Evolutionary conservation across 2,888 invertebrate genomes (phyloP).

Genomic region (Galerucella pusilla): DNA sequence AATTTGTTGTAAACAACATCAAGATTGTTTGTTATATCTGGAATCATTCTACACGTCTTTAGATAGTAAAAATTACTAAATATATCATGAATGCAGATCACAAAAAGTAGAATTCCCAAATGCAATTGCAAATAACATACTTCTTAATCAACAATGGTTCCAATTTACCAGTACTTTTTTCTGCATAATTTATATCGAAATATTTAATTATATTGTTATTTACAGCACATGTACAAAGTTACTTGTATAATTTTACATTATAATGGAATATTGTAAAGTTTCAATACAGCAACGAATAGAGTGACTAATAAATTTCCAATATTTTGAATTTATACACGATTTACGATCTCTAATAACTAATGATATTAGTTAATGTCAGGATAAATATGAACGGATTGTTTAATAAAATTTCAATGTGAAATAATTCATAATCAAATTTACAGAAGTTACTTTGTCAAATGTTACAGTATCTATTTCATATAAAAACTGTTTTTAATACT

Average conservation of each 20-base stretch:
- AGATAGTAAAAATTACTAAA: too few species aligned
- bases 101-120: too few species aligned
- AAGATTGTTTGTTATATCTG: too few species aligned
- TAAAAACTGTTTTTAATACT: too few species aligned
- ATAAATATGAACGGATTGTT: not conserved
- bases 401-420: not conserved
- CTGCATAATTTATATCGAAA: not conserved
- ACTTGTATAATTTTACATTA: not conserved
- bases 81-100: too few species aligned
- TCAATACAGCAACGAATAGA: too few species aligned
- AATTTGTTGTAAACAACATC: not conserved
- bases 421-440: not conserved
- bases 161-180: not conserved
- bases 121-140: too few species aligned
- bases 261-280: not conserved
- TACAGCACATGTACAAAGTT: not conserved
- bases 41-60: too few species aligned
- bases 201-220: not conserved
- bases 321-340: not conserved
- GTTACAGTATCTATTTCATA: too few species aligned
- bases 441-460: not conserved
- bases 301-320: not conserved
- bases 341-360: not conserved
- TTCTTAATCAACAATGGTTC: not conserved
- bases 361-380: not conserved